Evolutionary conservation across 2,888 invertebrate genomes (phyloP), one percentile per base, ranked within the genome.

Genomic region (Apotomis capreana): DNA sequence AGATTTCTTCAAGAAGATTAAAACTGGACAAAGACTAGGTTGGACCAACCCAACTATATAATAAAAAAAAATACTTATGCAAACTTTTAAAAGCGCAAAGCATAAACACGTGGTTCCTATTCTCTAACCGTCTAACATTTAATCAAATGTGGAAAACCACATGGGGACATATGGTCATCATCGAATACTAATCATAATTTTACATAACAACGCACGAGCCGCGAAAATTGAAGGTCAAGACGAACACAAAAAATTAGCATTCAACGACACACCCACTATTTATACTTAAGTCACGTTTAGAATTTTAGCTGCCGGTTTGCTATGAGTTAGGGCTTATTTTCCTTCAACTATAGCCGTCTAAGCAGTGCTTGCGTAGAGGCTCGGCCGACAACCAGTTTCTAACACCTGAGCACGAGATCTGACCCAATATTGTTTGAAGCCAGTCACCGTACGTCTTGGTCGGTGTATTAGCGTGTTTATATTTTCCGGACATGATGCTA

Each of bases 401-500:
- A 71, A 77, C 78, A 81, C 79, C 81, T 83, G 13, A 81, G 79
- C 79, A 80, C 81, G 80, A 80, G 76, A 81, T 65, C 51, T 68
- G 63, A 78, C 78, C 77, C 78, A 69, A 71, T 75, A 75, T 76
- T 74, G 76, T 76, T 75, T 73, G 78, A 75, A 79, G 78, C 83
- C 86, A 89, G 89, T 89, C 82, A 84, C 78, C 78, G 80, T 81
- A 83, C 74, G 87, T 77, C 84, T 81, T 77, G 88, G 83, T 76
- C 74, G 81, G 83, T 83, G 86, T 78, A 80, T 80, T 81, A 86
- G 84, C 89, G 89, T 87, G 87, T 81, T 37, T 9, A 13, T 75
- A 65, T 67, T 68, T 58, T 70, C 68, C 69, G 70, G 68, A 69
- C 74, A 88, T 81, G 80, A 87, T 87, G 81, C 83, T 91, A 77